phyloP scores from a whole-genome alignment of 2,888 invertebrate species.

The Epinotia demarniana region DNA sequence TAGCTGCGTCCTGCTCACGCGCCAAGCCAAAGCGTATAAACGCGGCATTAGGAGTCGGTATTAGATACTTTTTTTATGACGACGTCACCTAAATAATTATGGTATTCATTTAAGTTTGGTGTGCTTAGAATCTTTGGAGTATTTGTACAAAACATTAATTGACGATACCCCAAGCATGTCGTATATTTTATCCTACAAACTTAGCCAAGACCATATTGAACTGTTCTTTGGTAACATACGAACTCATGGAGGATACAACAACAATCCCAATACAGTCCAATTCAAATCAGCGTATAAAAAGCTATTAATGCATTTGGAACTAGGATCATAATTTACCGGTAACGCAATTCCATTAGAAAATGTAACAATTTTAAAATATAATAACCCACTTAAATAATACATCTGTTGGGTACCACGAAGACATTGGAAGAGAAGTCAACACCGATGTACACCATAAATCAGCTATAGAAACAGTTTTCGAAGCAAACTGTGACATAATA shows the following conservation, averaged over 20 bases:
- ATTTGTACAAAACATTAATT: not conserved
- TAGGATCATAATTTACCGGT: not conserved
- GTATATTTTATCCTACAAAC: not conserved
- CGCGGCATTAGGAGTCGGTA: too few species aligned
- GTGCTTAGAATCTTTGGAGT: constrained; percentile 3
- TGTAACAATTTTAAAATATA: constrained; percentile 15
- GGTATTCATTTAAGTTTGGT: too few species aligned
- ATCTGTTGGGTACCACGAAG: not conserved
- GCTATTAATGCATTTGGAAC: constrained; percentile 8
- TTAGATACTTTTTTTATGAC: too few species aligned
- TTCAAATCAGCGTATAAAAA: constrained; percentile 13
- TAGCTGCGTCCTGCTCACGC: too few species aligned
- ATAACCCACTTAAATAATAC: not conserved
- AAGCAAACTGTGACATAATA: too few species aligned
- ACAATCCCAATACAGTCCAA: constrained; percentile 7
- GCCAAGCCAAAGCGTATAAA: too few species aligned
- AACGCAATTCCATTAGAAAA: constrained; percentile 15
- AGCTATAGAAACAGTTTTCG: not conserved
- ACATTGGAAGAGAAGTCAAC: too few species aligned
- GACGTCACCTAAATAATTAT: too few species aligned
- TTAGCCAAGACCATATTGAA: constrained; percentile 1
- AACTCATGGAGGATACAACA: not conserved
- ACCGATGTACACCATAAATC: too few species aligned
- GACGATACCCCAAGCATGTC: not conserved
- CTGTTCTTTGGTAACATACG: constrained; percentile 13